Percentiles rank a stretch among this genome's conserved stretches.
Evolutionary conservation across 2,888 invertebrate species (phyloP).

Genomic region (Zaprionus lineosus): DNA sequence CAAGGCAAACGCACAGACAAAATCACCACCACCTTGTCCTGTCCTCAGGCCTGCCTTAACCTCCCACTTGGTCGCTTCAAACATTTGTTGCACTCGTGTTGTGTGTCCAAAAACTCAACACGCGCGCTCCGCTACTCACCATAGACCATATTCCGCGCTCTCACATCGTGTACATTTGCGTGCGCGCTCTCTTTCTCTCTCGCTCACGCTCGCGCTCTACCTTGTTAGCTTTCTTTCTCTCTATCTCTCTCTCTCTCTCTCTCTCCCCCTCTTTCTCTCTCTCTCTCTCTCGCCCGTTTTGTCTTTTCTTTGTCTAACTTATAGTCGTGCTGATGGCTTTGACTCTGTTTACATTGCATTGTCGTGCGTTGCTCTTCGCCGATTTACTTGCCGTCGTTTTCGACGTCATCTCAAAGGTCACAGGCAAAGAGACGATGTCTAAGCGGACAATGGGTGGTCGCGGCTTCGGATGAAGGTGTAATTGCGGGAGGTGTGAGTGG

Average conservation of each 20-base stretch:
- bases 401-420: conserved; percentile 71
- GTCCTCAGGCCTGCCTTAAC: conserved; percentile 30
- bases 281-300: neutral
- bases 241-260: conserved; percentile 3
- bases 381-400: conserved; percentile 1
- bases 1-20: conserved; percentile 18
- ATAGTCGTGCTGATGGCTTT: conserved; percentile 19
- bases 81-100: conserved; percentile 72
- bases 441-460: conserved; percentile 1
- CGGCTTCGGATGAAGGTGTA: neutral
- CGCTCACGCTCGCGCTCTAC: no score
- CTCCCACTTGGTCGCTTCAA: conserved; percentile 36
- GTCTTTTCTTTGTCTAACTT: no score
- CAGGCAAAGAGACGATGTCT: conserved; percentile 13
- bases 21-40: conserved; percentile 12
- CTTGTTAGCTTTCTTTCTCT: conserved; percentile 6
- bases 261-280: neutral
- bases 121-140: conserved; percentile 41
- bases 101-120: conserved; percentile 35
- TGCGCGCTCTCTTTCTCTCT: neutral
- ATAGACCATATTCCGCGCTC: conserved; percentile 8
- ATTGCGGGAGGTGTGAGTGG: neutral
- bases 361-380: conserved; percentile 35
- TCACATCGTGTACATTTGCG: neutral
- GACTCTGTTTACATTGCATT: conserved; percentile 64